Evolutionary conservation across 2,113 vertebrate genomes (phyloP).

Genomic region (Lipophrys pholis): DNA sequence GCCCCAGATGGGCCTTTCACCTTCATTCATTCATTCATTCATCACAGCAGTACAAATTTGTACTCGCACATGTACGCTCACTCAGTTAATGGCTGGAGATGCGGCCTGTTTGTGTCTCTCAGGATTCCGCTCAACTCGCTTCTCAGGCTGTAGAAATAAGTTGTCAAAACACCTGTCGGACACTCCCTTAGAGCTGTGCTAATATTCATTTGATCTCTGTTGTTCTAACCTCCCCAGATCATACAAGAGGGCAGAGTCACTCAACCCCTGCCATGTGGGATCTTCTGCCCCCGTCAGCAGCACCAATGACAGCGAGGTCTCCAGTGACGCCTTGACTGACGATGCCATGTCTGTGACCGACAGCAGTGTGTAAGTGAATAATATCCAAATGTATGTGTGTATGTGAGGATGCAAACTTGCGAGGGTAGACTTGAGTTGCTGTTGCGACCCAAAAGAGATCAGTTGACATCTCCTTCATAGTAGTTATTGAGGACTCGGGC

Average conservation of each 20-base stretch:
- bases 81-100: too few relatives aligned
- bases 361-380: conserved; percentile 93
- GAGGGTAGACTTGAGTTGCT: background rate
- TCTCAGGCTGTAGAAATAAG: background rate
- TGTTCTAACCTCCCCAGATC: conserved; percentile 81
- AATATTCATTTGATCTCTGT: background rate
- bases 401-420: background rate
- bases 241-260: conserved; percentile 88
- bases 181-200: background rate
- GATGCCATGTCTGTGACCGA: conserved; percentile 97
- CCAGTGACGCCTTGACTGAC: conserved; percentile 95
- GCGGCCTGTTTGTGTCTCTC: too few relatives aligned
- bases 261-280: conserved; percentile 88
- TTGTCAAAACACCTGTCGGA: conserved; percentile 39
- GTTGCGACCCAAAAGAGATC: background rate
- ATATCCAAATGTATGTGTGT: conserved; percentile 18
- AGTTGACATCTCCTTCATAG: background rate
- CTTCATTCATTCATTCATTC: too few relatives aligned
- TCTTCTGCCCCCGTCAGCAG: conserved; percentile 93
- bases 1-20: too few relatives aligned
- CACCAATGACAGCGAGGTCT: conserved; percentile 96
- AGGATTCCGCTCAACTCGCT: background rate
- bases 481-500: too few relatives aligned
- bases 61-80: too few relatives aligned
- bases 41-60: too few relatives aligned